phyloP scores from a whole-genome alignment of 2,888 invertebrate genomes.

The Callyntrura guangdongensis region DNA sequence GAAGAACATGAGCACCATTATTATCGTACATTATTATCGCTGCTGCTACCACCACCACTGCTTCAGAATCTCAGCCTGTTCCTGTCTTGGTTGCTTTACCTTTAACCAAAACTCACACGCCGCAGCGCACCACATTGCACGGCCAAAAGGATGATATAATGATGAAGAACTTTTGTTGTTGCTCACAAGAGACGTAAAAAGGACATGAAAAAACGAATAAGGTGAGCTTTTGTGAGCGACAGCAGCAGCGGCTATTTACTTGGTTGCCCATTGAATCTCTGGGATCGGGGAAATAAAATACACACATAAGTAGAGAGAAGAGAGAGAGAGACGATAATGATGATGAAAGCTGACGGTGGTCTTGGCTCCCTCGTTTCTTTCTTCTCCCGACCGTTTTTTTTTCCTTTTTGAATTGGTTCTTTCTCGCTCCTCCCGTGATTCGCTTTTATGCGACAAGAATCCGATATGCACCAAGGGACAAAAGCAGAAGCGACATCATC shows the following conservation, averaged over 20 bases:
- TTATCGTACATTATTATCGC: conserved; percentile 49
- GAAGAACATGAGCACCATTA: conserved; percentile 59
- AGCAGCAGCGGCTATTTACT: conserved; percentile 31
- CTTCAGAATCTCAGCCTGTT: background rate
- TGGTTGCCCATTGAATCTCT: conserved; percentile 8
- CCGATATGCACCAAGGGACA: conserved; percentile 51
- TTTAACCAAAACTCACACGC: background rate
- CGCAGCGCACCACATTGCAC: background rate
- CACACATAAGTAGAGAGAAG: background rate
- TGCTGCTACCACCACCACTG: conserved; percentile 29
- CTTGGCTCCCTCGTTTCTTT: background rate
- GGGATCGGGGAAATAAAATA: background rate
- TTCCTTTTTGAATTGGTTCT: no score
- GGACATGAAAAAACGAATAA: background rate
- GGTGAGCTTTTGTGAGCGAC: conserved; percentile 41
- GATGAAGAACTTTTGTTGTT: conserved; percentile 46
- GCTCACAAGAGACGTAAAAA: background rate
- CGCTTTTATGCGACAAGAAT: conserved; percentile 30
- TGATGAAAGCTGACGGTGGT: conserved; percentile 60
- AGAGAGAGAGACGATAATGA: background rate
- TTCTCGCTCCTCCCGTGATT: background rate
- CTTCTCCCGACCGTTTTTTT: no score
- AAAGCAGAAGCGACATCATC: background rate
- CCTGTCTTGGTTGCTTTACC: background rate
- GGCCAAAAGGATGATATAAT: background rate